Conservation (phyloP, 37 sponge, comb jelly and placozoan genomes). For the Axinella damicornis region DNA sequence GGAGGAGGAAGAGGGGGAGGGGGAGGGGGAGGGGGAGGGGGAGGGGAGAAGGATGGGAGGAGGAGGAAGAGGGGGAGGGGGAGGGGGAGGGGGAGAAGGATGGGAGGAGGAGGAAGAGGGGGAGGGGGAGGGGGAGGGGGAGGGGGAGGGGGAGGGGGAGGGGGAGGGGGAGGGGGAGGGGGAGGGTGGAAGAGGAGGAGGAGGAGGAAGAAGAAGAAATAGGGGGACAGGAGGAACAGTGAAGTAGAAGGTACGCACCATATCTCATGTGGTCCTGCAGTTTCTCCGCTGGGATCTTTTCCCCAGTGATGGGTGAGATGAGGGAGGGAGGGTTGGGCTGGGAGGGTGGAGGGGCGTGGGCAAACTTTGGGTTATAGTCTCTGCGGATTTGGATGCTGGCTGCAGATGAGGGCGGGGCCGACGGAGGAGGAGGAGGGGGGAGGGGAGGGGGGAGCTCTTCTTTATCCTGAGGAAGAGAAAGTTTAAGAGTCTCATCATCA, state of each 20-base stretch:
- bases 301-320: slow-evolving; percentile 96
- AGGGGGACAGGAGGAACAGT: too few species aligned
- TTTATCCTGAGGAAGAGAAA: slow-evolving; percentile 21
- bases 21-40: too few species aligned
- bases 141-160: too few species aligned
- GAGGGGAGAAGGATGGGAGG: background rate
- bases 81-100: too few species aligned
- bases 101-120: too few species aligned
- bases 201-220: too few species aligned
- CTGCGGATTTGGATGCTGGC: slow-evolving; percentile 64
- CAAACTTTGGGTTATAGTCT: slow-evolving; percentile 92
- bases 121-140: too few species aligned
- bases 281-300: slow-evolving; percentile 87
- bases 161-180: too few species aligned
- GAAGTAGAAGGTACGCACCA: too few species aligned
- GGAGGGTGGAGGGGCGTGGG: background rate
- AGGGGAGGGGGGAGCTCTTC: slow-evolving; percentile 29
- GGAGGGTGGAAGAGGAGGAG: too few species aligned
- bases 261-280: slow-evolving; percentile 92
- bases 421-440: slow-evolving; percentile 22
- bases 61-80: background rate
- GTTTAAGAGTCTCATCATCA: too few species aligned
- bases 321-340: slow-evolving; percentile 40
- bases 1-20: too few species aligned
- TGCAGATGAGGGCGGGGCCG: slow-evolving; percentile 15